Base-by-base conservation (phyloP, 2,888 invertebrate species). In the Caenorhabditis virilis region DNA sequence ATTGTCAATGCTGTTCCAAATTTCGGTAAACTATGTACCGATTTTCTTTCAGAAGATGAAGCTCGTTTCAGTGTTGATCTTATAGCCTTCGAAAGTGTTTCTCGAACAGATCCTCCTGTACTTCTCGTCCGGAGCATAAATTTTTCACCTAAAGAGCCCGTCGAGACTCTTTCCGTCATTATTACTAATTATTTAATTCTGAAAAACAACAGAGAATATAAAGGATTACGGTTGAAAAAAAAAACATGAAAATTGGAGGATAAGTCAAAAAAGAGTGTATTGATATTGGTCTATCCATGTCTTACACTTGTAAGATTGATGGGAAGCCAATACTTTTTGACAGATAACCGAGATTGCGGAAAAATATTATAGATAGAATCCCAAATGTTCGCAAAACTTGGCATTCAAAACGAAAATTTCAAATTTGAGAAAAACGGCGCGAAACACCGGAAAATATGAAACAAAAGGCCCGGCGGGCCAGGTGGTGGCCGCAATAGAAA, bases 91-190 rank as follows among this genome's bases (percentile, higher is more conserved):
- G 58, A 51, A 15, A 72, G 49, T 7, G 72, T 72, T 27, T 69
- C 66, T 20, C 69, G 36, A 6, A 72, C 60, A 18, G 72, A 72
- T 33, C 54, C 56, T 39, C 65, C 16, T 5, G 53, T 58, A 33
- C 54, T 58, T 35, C 57, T 41, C 15, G 66, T 66, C 30, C 72
- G 54, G 13, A 72, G 45, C 49, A 72, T 55, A 25, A 69, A 46
- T n/a, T 57, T 47, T 46, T 72, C 69, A 5, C 72, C 60, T 11
- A 69, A 30, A 7, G 69, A 66, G 23, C 72, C 72, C 23, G 66
- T 72, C 15, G 68, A 62, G 7, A 72, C 58, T n/a, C 60, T 56
- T 39, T 67, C 67, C 20, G 53, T 47, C 64, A 64, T 63, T 36
- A 41, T 56, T 38, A 43, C 16, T 27, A 52, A 52, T 42, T 38